Evolutionary conservation across 92 coral and sea anemone genomes (phyloP).

Genomic region (Bergia sp.): DNA sequence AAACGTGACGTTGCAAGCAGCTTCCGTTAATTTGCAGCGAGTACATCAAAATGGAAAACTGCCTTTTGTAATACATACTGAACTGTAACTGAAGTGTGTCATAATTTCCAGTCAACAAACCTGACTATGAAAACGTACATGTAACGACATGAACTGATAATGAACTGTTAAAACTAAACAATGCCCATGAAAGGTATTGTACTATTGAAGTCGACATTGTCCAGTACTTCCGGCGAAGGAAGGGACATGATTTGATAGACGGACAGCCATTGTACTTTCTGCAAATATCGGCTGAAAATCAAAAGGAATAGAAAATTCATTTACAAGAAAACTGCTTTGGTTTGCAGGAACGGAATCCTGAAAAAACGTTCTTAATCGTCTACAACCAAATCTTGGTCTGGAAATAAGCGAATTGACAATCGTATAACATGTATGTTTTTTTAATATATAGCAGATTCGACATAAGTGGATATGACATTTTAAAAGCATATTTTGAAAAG

Average conservation of each 20-base stretch:
- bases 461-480: too few relatives aligned
- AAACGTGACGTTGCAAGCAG: too few relatives aligned
- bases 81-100: not conserved
- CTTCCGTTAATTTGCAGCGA: too few relatives aligned
- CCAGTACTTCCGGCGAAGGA: not conserved
- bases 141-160: conserved; percentile 8
- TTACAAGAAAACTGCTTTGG: not conserved
- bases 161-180: conserved; percentile 25
- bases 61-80: not conserved
- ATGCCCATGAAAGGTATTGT: not conserved
- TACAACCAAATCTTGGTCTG: too few relatives aligned
- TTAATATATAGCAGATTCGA: too few relatives aligned
- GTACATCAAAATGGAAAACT: not conserved
- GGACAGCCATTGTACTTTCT: not conserved
- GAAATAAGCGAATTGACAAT: too few relatives aligned
- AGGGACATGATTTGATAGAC: not conserved
- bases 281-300: not conserved
- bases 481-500: too few relatives aligned
- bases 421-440: too few relatives aligned
- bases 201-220: not conserved
- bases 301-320: not conserved
- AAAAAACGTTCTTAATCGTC: not conserved
- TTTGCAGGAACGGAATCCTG: too few relatives aligned
- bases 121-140: not conserved
- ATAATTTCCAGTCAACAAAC: not conserved